phyloP scores from a whole-genome alignment of 2,888 invertebrate species.

The Ypsolopha sequella region DNA sequence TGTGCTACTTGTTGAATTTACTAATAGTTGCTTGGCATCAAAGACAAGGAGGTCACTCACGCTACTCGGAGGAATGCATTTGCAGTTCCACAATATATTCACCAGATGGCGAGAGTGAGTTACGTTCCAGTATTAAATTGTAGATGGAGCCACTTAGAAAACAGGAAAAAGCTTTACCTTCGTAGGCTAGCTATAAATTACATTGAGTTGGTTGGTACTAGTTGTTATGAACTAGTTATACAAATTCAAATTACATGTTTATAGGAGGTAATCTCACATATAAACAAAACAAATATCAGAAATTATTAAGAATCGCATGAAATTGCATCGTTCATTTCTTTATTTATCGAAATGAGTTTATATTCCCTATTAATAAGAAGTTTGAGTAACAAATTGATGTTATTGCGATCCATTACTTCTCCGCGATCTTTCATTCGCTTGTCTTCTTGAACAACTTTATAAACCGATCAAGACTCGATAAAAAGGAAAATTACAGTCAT shows the following conservation, averaged over 20 bases:
- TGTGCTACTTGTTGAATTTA: too few relatives aligned
- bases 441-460: conserved; percentile 6
- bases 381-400: neutral
- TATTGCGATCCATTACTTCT: neutral
- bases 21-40: too few relatives aligned
- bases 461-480: conserved; percentile 30
- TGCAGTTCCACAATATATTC: neutral
- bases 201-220: too few relatives aligned
- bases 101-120: neutral
- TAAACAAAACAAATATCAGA: too few relatives aligned
- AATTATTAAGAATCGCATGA: too few relatives aligned
- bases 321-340: neutral
- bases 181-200: too few relatives aligned
- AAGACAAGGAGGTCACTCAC: neutral
- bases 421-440: too few relatives aligned
- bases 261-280: too few relatives aligned
- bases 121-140: neutral
- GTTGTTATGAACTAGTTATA: too few relatives aligned
- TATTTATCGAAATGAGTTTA: neutral
- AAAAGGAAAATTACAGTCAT: conserved; percentile 60
- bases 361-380: neutral
- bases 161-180: too few relatives aligned
- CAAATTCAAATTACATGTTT: too few relatives aligned
- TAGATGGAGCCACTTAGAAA: neutral
- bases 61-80: neutral